Evolutionary conservation across 1,140 invertebrate species (phyloP), one percentile per base, ranked within the genome.

Genomic region (Zaprionus tsacasi): DNA sequence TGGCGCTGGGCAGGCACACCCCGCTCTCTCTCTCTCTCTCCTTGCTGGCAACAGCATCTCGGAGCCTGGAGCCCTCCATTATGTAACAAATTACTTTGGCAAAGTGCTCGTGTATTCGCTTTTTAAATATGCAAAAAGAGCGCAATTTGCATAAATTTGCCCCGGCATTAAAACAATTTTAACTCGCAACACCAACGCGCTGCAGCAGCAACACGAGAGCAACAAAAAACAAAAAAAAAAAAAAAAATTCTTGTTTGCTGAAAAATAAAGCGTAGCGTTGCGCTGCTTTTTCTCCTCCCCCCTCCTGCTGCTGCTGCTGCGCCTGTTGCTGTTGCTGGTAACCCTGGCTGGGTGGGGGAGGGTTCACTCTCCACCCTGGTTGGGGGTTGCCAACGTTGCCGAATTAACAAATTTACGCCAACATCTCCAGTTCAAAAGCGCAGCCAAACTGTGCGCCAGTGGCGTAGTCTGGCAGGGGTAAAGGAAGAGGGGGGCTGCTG

Each of bases 111-210:
- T 92, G 87, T 91, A 92, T 89, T 91, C 87, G 87, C 91, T 91
- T 91, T 92, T 92, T 92, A 92, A 92, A 92, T 92, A 92, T 92
- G 91, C 91, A 92, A 92, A 92, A 92, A 92, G 91, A 92, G 83
- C 82, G 83, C 91, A 92, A 92, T 92, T 92, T 92, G 78, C 91
- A 92, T 92, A 92, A 91, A 92, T 92, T 92, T 91, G 82, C 77
- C 90, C 75, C 83, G 75, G 74, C 91, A 92, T 92, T 92, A 92
- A 92, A 91, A 92, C 91, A 92, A 92, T 92, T 92, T 92, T 86
- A 91, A 86, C 91, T 92, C 76, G 78, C 78, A 85, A 79, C 85
- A 89, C 85, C 85, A 80, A 85, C 78, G 70, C 79, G 52, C 75
- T 76, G 52, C 75, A 70, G 67, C 82, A 87, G 64, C 79, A 81